Evolutionary conservation across 2,797 vertebrate genomes (phyloP), one percentile per base, ranked within the genome.

Genomic region (Lagodon rhomboides): DNA sequence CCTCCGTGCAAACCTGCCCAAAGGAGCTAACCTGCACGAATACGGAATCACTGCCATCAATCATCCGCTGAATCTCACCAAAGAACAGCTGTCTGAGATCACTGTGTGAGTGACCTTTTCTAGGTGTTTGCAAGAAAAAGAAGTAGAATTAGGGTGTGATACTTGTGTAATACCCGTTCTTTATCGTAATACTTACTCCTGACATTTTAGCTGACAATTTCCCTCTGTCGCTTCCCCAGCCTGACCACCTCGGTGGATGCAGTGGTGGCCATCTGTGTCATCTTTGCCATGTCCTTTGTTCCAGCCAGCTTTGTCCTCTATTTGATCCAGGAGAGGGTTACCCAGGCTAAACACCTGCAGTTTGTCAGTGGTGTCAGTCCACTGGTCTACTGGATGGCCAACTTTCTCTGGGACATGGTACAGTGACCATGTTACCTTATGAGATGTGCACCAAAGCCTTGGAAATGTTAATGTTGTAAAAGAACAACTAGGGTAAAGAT

Each of bases 211-310:
- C 34, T 51, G 12, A 56, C 22, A 0, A 0, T 22, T 3, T 20
- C 34, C 71, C 34, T 68, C 43, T 61, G 8, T 68, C 1, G 13
- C 73, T 17, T 15, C 41, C 12, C 4, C 88, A 98, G 97, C 73
- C 91, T 99, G 87, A 97, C 95, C 58, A 97, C 97, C 10, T 97
- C 98, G 0, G 96, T 99, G 85, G 97, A 99, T 63, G 97, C 96
- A 1, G 89, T 97, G 87, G 95, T 99, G 69, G 96, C 97, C 77
- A 97, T 99, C 78, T 98, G 97, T 11, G 96, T 99, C 85, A 98
- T 99, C 89, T 98, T 98, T 44, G 96, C 98, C 85, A 97, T 98
- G 97, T 99, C 98, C 77, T 99, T 98, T 17, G 93, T 99, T 86
- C 97, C 97, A 18, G 97, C 98, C 80, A 98, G 97, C 91, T 98